Percentiles rank a stretch among this genome's conserved stretches.
These are phyloP conservation scores for Dryococelus australis DNA, from an alignment of 2,888 invertebrate genomes.

Conservation along the genomic window DNA sequence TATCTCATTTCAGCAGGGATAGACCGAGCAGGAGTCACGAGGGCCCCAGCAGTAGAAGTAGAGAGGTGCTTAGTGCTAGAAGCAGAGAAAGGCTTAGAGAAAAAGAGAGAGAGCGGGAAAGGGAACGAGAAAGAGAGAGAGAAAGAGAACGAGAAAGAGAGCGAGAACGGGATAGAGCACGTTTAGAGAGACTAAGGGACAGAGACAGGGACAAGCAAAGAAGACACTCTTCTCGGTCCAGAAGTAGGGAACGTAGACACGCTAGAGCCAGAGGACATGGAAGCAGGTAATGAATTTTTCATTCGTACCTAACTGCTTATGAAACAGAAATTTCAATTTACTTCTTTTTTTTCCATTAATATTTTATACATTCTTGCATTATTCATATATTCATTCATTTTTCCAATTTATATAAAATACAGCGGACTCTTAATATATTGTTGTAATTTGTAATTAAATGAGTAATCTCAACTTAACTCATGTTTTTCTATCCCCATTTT, in stretches of 20 bases:
- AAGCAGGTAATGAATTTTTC: slow-evolving; percentile 19
- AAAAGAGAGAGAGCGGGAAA: slow-evolving; percentile 57
- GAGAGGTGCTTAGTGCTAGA: background rate
- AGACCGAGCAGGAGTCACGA: background rate
- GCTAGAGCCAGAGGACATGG: slow-evolving; percentile 20
- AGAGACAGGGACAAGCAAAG: slow-evolving; percentile 41
- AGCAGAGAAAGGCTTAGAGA: slow-evolving; percentile 57
- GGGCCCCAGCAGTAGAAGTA: slow-evolving; percentile 30
- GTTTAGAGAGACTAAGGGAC: slow-evolving; percentile 50
- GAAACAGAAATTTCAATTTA: too few relatives aligned
- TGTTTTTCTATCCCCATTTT: too few relatives aligned
- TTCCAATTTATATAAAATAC: too few relatives aligned
- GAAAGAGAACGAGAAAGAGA: slow-evolving; percentile 52
- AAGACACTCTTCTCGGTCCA: slow-evolving; percentile 37
- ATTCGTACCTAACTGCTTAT: background rate
- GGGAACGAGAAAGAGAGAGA: slow-evolving; percentile 57
- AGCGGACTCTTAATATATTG: too few relatives aligned
- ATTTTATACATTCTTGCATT: too few relatives aligned
- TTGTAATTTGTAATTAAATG: too few relatives aligned
- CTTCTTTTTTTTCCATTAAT: too few relatives aligned
- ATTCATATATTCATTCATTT: too few relatives aligned
- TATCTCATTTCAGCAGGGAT: background rate
- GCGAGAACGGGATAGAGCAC: slow-evolving; percentile 55
- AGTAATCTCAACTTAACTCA: too few relatives aligned
- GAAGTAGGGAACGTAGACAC: slow-evolving; percentile 29